Conservation (phyloP, 2,888 invertebrate genomes). For the Cryptocephalus primarius region DNA sequence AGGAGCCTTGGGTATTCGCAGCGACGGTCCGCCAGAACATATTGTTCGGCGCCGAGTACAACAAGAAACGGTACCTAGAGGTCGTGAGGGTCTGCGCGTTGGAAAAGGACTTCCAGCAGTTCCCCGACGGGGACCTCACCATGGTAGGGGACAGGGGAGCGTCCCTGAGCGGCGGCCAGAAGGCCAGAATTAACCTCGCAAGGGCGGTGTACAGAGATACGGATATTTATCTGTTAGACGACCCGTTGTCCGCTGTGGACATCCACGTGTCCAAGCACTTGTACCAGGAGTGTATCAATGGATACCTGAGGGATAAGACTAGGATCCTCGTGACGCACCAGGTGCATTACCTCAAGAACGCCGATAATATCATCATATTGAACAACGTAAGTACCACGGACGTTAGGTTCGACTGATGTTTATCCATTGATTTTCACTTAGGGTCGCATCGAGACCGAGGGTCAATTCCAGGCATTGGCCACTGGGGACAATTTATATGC, state of each 20-base stretch:
- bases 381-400: constrained; percentile 41
- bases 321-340: constrained; percentile 78
- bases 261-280: constrained; percentile 67
- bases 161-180: constrained; percentile 69
- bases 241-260: constrained; percentile 77
- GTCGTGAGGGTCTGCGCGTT: constrained; percentile 57
- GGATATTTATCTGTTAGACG: constrained; percentile 73
- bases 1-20: constrained; percentile 77
- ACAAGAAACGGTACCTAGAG: constrained; percentile 44
- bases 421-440: constrained; percentile 16
- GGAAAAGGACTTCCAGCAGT: constrained; percentile 60
- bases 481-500: constrained; percentile 40
- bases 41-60: constrained; percentile 59
- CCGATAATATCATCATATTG: constrained; percentile 53
- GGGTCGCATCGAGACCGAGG: constrained; percentile 40
- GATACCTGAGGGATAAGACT: constrained; percentile 53
- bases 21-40: constrained; percentile 74
- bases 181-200: constrained; percentile 79
- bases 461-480: constrained; percentile 36
- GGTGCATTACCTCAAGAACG: constrained; percentile 62
- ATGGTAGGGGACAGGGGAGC: constrained; percentile 69
- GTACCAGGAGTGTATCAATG: constrained; percentile 66
- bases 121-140: constrained; percentile 59
- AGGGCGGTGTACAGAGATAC: constrained; percentile 59
- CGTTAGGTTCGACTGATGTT: not conserved